phyloP scores from a whole-genome alignment of 2,113 vertebrate species.

The Nothocercus julius region DNA sequence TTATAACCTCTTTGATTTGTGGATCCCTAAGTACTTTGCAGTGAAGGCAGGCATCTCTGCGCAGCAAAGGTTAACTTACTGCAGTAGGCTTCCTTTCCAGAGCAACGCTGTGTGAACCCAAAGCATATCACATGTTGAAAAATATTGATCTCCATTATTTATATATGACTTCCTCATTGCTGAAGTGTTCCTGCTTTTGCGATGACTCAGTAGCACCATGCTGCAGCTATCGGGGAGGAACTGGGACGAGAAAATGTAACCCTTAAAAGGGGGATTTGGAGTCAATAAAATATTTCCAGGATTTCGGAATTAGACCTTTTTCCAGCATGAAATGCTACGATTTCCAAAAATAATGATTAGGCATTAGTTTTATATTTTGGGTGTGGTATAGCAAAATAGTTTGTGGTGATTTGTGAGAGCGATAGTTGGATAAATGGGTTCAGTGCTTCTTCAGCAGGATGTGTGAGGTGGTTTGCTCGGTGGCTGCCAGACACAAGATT shows the following conservation, averaged over 20 bases:
- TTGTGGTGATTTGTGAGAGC: background rate
- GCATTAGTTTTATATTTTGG: background rate
- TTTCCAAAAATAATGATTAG: background rate
- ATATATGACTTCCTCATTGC: slow-evolving; percentile 40
- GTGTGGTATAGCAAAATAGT: background rate
- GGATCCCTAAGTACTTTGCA: slow-evolving; percentile 39
- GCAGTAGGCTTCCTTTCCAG: slow-evolving; percentile 31
- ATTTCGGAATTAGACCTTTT: background rate
- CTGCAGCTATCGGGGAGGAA: slow-evolving; percentile 38
- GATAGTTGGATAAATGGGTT: background rate
- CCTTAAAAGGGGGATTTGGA: background rate
- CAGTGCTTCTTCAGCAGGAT: background rate
- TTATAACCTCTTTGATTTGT: slow-evolving; percentile 65
- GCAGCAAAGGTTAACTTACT: slow-evolving; percentile 48
- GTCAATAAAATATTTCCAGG: background rate
- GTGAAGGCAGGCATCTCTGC: slow-evolving; percentile 1
- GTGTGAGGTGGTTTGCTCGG: background rate
- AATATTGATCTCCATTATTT: slow-evolving; percentile 62
- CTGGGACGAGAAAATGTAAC: background rate
- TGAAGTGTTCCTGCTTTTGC: slow-evolving; percentile 50
- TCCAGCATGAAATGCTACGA: background rate
- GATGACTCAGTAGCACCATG: slow-evolving; percentile 45
- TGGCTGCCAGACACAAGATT: background rate
- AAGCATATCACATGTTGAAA: slow-evolving; percentile 58
- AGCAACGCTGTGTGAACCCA: slow-evolving; percentile 24